Base-by-base conservation (phyloP, 1,140 invertebrate genomes). In the Neuroterus valhalla region DNA sequence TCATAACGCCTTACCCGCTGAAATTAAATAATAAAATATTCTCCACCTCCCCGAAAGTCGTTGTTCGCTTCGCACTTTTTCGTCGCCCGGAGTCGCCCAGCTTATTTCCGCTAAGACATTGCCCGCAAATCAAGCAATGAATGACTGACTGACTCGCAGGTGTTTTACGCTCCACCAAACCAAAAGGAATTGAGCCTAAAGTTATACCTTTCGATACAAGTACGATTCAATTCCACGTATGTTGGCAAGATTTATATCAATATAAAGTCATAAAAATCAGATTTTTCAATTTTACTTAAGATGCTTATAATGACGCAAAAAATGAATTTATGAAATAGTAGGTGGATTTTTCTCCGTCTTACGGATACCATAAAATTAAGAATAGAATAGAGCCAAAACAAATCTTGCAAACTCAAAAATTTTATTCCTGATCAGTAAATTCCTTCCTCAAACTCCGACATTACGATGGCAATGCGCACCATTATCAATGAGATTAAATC, bases 21-120 rank as follows among this genome's bases (percentile, higher is more conserved):
- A 90, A 90, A 90, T 90, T 90, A 89, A 89, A 89, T 88, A 89
- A 90, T 90, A 89, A 90, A 90, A 89, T 87, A 89, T 87, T 87
- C 81, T 80, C 68, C 66, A 68, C 69, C 48, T 12, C 55, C 55
- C 12, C 4, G 31, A 62, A 62, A 31, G 55, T 31, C 55, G 23
- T 31, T 62, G 23, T 31, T 62, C 23, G 21, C 55, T 38, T 62
- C n/a, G 62, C 68, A 71, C 73, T 52, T 69, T 72, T 67, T 68
- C 48, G 72, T 69, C 45, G 21, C 46, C 12, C 6, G 14, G 31
- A 38, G 31, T 38, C 31, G 31, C 31, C 31, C 31, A 38, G 31
- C 31, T 38, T 55, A 50, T 50, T 50, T 50, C 17, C 48, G 48
- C n/a, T 50, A 17, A 50, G 48, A n/a, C 8, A 17, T 19, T n/a